Conservation (phyloP, 2,797 vertebrate genomes). For the Emys orbicularis region DNA sequence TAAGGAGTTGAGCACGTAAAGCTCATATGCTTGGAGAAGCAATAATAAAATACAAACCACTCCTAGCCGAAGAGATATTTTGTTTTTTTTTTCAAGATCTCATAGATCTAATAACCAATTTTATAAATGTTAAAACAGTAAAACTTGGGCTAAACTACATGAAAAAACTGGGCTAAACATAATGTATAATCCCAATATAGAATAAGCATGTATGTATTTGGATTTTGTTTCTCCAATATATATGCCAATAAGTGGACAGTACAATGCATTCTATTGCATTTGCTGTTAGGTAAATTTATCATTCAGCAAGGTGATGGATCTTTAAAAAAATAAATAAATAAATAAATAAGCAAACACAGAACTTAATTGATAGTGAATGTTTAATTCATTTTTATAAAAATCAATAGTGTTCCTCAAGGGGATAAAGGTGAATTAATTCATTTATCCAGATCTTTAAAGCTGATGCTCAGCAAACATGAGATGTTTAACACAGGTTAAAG, state of each 20-base stretch:
- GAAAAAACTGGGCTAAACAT: constrained; percentile 50
- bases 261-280: constrained; percentile 41
- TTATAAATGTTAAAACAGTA: constrained; percentile 58
- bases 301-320: constrained; percentile 52
- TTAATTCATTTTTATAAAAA: constrained; percentile 87
- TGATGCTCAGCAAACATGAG: constrained; percentile 79
- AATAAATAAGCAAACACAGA: constrained; percentile 36
- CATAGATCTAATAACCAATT: constrained; percentile 39
- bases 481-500: constrained; percentile 77
- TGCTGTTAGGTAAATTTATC: constrained; percentile 60
- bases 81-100: constrained; percentile 12
- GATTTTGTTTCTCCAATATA: constrained; percentile 68
- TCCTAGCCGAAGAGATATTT: fast-evolving
- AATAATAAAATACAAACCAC: not conserved
- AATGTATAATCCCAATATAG: constrained; percentile 51
- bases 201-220: constrained; percentile 71
- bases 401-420: constrained; percentile 82
- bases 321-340: not conserved
- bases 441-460: constrained; percentile 82
- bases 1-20: not conserved
- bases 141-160: constrained; percentile 47
- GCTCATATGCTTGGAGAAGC: fast-evolving
- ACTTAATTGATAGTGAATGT: constrained; percentile 77
- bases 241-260: constrained; percentile 49
- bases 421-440: constrained; percentile 83